These are phyloP conservation scores for Drosophila biarmipes DNA, from an alignment of 1,140 invertebrate genomes.

Conservation along the genomic window DNA sequence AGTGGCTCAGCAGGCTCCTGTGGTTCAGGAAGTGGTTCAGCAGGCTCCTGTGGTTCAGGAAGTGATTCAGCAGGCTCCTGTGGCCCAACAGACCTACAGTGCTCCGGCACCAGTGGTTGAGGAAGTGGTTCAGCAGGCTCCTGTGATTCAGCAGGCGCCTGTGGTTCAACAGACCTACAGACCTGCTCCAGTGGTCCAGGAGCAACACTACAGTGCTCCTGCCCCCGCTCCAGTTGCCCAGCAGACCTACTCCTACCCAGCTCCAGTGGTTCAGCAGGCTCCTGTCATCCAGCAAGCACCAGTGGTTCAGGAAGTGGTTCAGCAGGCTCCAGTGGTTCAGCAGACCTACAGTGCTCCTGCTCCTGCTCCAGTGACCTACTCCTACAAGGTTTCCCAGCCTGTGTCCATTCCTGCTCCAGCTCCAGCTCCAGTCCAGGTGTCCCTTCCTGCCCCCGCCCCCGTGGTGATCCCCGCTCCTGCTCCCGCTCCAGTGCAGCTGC, in stretches of 20 bases:
- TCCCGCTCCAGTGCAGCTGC: background rate
- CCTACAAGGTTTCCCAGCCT: constrained; percentile 34
- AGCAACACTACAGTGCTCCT: constrained; percentile 15
- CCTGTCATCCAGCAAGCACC: constrained; percentile 38
- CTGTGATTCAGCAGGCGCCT: background rate
- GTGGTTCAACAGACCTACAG: too few relatives aligned
- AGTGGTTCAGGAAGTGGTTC: constrained; percentile 24
- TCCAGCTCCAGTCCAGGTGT: constrained; percentile 15
- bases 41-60: background rate
- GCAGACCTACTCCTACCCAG: constrained; percentile 15
- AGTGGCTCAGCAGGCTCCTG: constrained; percentile 14
- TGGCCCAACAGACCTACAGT: too few relatives aligned
- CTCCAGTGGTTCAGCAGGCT: constrained; percentile 32
- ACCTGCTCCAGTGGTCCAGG: constrained; percentile 27
- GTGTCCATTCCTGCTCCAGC: constrained; percentile 22
- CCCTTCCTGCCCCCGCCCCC: constrained; percentile 2
- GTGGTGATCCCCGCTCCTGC: background rate
- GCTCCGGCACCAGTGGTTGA: constrained; percentile 10
- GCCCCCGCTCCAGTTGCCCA: constrained; percentile 39
- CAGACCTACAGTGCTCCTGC: too few relatives aligned
- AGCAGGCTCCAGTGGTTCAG: constrained; percentile 15
- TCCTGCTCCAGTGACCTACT: constrained; percentile 44
- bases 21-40: too few relatives aligned
- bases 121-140: constrained; percentile 20
- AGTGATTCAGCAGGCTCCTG: background rate